Conservation (phyloP, 1,140 invertebrate genomes). For the Sipha flava region DNA sequence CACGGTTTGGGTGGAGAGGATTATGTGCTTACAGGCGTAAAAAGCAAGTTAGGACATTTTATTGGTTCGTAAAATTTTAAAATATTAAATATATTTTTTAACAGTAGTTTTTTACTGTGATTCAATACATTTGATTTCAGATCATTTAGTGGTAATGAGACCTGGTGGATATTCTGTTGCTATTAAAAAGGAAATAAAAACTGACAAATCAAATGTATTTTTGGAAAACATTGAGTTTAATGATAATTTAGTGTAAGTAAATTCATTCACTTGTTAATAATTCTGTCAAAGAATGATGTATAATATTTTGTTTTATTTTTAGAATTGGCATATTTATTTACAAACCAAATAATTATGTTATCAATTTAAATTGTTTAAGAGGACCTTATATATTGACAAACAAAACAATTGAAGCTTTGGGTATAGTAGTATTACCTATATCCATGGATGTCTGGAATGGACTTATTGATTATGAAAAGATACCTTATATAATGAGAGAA, state of each 20-base stretch:
- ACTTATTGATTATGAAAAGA: constrained; percentile 46
- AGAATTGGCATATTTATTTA: neutral
- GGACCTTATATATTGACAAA: neutral
- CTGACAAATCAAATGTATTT: neutral
- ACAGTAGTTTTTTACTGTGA: neutral
- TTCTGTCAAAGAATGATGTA: neutral
- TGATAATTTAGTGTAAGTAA: neutral
- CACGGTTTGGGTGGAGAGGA: constrained; percentile 45
- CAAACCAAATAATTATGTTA: neutral
- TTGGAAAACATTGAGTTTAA: neutral
- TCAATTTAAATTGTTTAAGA: constrained; percentile 12
- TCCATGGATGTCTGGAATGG: constrained; percentile 43
- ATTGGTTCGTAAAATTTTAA: constrained; percentile 44
- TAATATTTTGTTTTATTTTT: neutral
- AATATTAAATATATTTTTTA: neutral
- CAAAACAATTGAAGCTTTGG: constrained; percentile 34
- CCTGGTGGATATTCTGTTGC: constrained; percentile 48
- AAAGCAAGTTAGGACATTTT: constrained; percentile 44
- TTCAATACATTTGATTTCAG: constrained; percentile 42
- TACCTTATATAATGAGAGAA: constrained; percentile 46
- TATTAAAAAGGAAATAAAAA: constrained; percentile 40
- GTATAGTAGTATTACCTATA: constrained; percentile 44
- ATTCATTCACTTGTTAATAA: neutral
- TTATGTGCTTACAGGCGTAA: constrained; percentile 45
- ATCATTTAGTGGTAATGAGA: constrained; percentile 48